phyloP scores from a whole-genome alignment of 2,888 invertebrate genomes.

The Clistopyga incitator region DNA sequence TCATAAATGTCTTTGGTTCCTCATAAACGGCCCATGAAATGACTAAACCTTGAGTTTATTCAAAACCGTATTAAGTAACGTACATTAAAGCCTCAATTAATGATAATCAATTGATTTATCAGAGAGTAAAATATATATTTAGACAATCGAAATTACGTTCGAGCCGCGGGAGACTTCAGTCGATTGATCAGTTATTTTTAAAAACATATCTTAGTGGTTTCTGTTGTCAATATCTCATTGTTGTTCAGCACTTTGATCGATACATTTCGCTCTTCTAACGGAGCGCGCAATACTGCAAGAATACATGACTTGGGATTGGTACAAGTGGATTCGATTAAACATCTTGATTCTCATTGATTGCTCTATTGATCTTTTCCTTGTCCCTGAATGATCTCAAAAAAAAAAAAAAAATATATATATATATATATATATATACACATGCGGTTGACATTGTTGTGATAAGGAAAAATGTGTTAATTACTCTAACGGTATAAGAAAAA shows the following conservation, averaged over 20 bases:
- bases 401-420: too few relatives aligned
- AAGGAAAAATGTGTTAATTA: too few relatives aligned
- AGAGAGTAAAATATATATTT: not conserved
- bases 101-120: not conserved
- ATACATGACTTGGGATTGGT: slow-evolving; percentile 67
- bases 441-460: not conserved
- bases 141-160: not conserved
- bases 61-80: not conserved
- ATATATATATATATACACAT: too few relatives aligned
- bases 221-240: not conserved
- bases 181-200: not conserved
- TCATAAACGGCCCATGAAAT: not conserved
- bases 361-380: slow-evolving; percentile 64
- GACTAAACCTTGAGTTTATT: not conserved
- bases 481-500: not conserved
- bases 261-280: slow-evolving; percentile 3
- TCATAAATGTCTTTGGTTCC: not conserved
- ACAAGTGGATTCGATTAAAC: slow-evolving; percentile 73
- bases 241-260: slow-evolving; percentile 10
- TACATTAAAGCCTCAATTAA: not conserved
- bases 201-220: not conserved
- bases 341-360: slow-evolving; percentile 69
- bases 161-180: not conserved
- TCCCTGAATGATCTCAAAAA: slow-evolving; percentile 58
- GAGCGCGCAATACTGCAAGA: slow-evolving; percentile 43